phyloP scores from a whole-genome alignment of 1,140 invertebrate genomes.

The Drosophila simulans region DNA sequence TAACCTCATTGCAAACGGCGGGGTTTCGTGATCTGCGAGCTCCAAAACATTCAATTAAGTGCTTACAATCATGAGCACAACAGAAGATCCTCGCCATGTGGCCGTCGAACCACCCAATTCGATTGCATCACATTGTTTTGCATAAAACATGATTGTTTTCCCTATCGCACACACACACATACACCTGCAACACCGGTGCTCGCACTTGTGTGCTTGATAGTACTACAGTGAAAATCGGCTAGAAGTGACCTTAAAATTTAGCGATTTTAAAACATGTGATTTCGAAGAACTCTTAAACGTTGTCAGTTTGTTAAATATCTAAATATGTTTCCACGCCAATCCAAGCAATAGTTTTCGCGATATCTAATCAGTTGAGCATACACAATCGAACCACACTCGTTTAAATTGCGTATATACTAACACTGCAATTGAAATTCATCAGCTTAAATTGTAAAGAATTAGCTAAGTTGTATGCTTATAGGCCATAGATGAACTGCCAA shows the following conservation, averaged over 20 bases:
- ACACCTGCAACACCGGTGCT: conserved; percentile 14
- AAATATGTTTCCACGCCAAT: too few species aligned
- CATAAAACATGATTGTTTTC: conserved; percentile 50
- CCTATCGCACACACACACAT: not conserved
- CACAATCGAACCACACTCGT: too few species aligned
- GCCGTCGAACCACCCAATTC: not conserved
- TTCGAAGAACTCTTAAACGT: too few species aligned
- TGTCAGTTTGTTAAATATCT: too few species aligned
- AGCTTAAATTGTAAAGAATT: too few species aligned
- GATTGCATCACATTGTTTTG: conserved; percentile 63
- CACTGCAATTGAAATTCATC: too few species aligned
- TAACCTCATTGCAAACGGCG: conserved; percentile 68
- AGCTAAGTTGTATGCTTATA: too few species aligned
- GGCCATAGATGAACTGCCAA: too few species aligned
- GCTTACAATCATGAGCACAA: not conserved
- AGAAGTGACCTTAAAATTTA: not conserved
- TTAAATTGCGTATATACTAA: too few species aligned
- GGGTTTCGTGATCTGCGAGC: not conserved
- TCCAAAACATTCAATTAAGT: not conserved
- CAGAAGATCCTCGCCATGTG: not conserved
- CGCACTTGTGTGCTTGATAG: conserved; percentile 30
- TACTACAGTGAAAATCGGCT: conserved; percentile 12
- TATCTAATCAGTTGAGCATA: too few species aligned
- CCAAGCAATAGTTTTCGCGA: too few species aligned
- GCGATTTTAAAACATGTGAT: not conserved